Percentiles rank a stretch among this genome's conserved stretches.
These are phyloP conservation scores for Nycticryphes semicollaris DNA, from an alignment of 2,113 vertebrate species.

Conservation along the genomic window DNA sequence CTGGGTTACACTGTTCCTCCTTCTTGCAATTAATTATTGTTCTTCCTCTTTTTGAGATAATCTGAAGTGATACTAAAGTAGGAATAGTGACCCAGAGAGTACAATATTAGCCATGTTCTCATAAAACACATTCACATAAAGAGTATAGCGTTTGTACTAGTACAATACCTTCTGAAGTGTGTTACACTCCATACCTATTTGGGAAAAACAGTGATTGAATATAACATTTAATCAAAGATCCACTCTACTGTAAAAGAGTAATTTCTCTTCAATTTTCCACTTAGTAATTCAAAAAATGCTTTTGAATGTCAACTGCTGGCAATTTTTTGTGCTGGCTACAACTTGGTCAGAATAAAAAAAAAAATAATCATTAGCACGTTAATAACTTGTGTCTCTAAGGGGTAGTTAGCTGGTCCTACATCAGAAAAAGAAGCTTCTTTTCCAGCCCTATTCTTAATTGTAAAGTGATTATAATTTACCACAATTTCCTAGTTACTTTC, in stretches of 20 bases:
- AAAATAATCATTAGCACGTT: slow-evolving; percentile 13
- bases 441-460: not conserved
- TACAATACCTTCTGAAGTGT: not conserved
- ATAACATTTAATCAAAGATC: slow-evolving; percentile 33
- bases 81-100: not conserved
- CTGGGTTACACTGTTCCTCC: not conserved
- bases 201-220: not conserved
- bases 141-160: not conserved
- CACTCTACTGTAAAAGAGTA: not conserved
- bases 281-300: slow-evolving; percentile 35
- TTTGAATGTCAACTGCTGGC: not conserved
- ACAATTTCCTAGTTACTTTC: not conserved
- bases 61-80: not conserved
- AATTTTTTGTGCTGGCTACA: not conserved
- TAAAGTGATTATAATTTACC: not conserved
- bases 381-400: slow-evolving; percentile 6
- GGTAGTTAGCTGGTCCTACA: not conserved
- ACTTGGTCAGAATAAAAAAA: not conserved
- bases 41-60: not conserved
- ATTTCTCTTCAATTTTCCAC: slow-evolving; percentile 47
- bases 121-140: not conserved
- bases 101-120: not conserved
- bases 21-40: not conserved
- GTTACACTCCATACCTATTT: not conserved
- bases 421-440: not conserved